phyloP scores from a whole-genome alignment of 1,140 invertebrate genomes.

The Branchinecta lindahli region DNA sequence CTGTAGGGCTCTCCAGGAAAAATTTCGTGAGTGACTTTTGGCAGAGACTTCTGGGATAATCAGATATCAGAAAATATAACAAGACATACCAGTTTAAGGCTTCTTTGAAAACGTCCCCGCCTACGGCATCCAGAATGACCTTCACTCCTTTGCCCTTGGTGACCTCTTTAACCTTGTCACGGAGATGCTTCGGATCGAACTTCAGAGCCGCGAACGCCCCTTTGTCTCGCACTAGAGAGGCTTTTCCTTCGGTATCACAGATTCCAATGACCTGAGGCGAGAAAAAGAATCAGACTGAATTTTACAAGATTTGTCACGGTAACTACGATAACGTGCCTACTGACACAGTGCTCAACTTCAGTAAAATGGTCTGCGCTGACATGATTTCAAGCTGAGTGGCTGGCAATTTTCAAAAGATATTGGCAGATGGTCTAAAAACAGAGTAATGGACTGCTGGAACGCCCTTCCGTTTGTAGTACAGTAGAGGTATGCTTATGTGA shows the following conservation, averaged over 20 bases:
- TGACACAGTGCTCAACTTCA: constrained; percentile 4
- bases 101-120: constrained; percentile 40
- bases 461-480: too few relatives aligned
- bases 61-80: too few relatives aligned
- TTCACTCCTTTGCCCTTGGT: constrained; percentile 39
- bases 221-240: constrained; percentile 37
- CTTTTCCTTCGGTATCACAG: constrained; percentile 39
- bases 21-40: too few relatives aligned
- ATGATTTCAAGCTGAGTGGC: too few relatives aligned
- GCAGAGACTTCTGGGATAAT: too few relatives aligned
- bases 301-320: not conserved
- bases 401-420: not conserved
- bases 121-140: constrained; percentile 41
- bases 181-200: constrained; percentile 38
- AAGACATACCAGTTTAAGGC: constrained; percentile 36
- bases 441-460: too few relatives aligned
- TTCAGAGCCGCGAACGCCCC: constrained; percentile 43
- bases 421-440: not conserved
- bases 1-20: too few relatives aligned
- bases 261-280: constrained; percentile 40
- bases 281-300: constrained; percentile 14
- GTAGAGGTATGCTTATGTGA: too few relatives aligned
- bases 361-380: too few relatives aligned
- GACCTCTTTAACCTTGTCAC: constrained; percentile 37
- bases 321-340: not conserved